Base-by-base conservation (phyloP, 1,140 invertebrate genomes). In the Drosophila prosaltans region DNA sequence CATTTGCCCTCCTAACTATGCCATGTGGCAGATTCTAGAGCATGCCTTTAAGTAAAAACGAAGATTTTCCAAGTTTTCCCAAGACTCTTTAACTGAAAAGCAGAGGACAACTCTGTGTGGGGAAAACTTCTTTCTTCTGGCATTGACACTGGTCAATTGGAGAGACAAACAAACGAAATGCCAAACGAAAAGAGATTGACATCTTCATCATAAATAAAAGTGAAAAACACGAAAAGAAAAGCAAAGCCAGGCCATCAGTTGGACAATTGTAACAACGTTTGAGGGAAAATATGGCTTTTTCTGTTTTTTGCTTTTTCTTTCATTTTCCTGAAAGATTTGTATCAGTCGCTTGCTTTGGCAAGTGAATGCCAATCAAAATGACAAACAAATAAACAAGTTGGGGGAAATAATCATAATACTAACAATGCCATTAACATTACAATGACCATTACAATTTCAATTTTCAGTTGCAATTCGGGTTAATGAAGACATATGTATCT, bases 141-240 rank as follows among this genome's bases (percentile, higher is more conserved):
- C 79, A 79, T 72, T 78, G 74, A 88, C 72, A 69, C 67, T 57
- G 69, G 79, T 48, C 72, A 81, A 84, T 84, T 89, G 89, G 69
- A 81, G 90, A 78, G 78, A 72, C 78, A 89, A 91, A 84, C 81
- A 91, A 78, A 91, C 82, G 79, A 69, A 81, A 74, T 57, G 63
- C 64, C 73, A 78, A 78, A 81, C 67, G 59, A 28, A 36, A 36
- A 55, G 40, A 78, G 88, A 91, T 91, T 91, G 89, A 91, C 89
- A 91, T 91, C 89, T 91, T 91, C 89, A 91, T 91, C 89, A 91
- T 91, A 91, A 91, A 91, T 91, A 91, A 91, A 89, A 91, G 89
- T 91, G 84, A 89, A 89, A 91, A 88, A 84, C 78, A 80, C 70
- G 78, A 28, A 69, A 60, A 59, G 58, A 68, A 65, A 64, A 65